A percentile compares a stretch with the other conserved stretches of the same genome.
Evolutionary conservation across 2,888 invertebrate genomes (phyloP).

Genomic region (Idaea straminata): DNA sequence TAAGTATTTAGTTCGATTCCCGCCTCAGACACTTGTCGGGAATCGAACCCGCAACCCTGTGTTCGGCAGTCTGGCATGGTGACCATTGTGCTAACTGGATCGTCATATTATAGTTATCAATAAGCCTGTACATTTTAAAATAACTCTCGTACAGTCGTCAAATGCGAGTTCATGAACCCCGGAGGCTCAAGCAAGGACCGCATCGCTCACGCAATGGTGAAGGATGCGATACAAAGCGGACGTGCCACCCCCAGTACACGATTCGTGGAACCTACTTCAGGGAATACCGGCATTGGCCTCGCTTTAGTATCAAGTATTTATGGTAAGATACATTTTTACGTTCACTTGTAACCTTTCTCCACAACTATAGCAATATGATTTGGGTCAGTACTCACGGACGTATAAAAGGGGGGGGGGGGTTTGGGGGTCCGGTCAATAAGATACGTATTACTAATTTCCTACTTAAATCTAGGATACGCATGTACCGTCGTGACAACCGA

Average conservation of each 20-base stretch:
- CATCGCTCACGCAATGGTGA: conserved; percentile 93
- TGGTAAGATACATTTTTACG: conserved; percentile 29
- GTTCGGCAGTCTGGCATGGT: too few relatives aligned
- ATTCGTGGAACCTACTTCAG: conserved; percentile 96
- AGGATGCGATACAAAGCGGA: conserved; percentile 88
- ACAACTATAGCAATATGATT: too few relatives aligned
- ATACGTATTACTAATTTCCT: neutral
- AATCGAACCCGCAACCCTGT: too few relatives aligned
- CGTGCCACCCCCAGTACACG: too few relatives aligned
- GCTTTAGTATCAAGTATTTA: conserved; percentile 92
- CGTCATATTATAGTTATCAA: conserved; percentile 86
- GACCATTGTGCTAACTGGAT: too few relatives aligned
- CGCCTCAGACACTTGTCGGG: too few relatives aligned
- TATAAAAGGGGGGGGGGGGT: too few relatives aligned
- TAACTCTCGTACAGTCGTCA: too few relatives aligned
- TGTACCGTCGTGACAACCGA: conserved; percentile 98
- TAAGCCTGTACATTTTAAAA: conserved; percentile 23
- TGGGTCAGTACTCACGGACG: neutral
- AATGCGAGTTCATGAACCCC: conserved; percentile 95
- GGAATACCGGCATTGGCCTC: conserved; percentile 91
- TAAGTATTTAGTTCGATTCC: too few relatives aligned
- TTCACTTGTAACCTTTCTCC: too few relatives aligned
- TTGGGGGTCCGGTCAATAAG: too few relatives aligned
- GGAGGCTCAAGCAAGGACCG: conserved; percentile 96
- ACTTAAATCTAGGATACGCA: conserved; percentile 82